A percentile compares a stretch with the other conserved stretches of the same genome.
Evolutionary conservation across 2,888 invertebrate species (phyloP).

Genomic region (Rhorus exstirpatorius): DNA sequence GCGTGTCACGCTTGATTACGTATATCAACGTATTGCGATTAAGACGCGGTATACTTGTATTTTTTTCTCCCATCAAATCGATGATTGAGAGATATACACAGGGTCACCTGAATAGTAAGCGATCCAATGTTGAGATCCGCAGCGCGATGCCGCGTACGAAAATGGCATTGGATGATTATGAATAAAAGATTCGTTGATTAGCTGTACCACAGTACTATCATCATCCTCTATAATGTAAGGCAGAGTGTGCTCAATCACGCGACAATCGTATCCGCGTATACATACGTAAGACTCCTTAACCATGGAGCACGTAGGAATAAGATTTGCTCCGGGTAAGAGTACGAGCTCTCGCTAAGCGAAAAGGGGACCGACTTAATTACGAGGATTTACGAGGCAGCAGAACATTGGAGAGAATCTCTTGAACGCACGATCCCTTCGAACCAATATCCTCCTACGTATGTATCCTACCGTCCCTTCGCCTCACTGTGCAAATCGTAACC

Average conservation of each 20-base stretch:
- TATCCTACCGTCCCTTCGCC: conserved; percentile 65
- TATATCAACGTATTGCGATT: conserved; percentile 15
- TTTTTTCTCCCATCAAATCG: conserved; percentile 8
- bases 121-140: not conserved
- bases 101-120: not conserved
- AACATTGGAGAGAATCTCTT: conserved; percentile 62
- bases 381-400: conserved; percentile 80
- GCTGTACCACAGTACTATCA: conserved; percentile 45
- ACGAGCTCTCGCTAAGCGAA: conserved; percentile 76
- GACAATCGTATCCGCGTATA: conserved; percentile 69
- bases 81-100: conserved; percentile 40
- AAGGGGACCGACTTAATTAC: conserved; percentile 82
- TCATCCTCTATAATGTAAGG: conserved; percentile 38
- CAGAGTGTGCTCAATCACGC: conserved; percentile 61
- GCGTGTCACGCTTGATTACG: conserved; percentile 29
- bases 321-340: conserved; percentile 42
- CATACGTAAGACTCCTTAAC: conserved; percentile 63
- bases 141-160: not conserved
- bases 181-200: conserved; percentile 67
- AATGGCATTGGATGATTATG: conserved; percentile 32
- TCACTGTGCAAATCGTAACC: conserved; percentile 70
- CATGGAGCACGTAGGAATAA: conserved; percentile 58
- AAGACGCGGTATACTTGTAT: not conserved
- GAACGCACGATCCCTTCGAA: conserved; percentile 71
- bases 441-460: conserved; percentile 67